Base-by-base conservation (phyloP, 64 coral and sea anemone species). In the Porites australiensis region DNA sequence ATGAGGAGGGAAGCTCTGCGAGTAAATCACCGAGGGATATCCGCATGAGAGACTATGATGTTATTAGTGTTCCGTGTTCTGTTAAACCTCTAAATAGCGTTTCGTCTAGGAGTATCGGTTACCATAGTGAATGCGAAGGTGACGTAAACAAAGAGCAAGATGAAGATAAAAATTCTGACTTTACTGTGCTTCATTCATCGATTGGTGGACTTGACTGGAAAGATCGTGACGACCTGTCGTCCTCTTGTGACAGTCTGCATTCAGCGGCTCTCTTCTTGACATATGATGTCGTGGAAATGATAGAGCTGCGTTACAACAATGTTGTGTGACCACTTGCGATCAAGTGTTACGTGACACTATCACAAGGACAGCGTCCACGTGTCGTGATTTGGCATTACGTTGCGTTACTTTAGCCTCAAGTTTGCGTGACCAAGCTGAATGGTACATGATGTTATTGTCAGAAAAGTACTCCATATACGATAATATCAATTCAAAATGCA, bases 241-340 rank as follows among this genome's bases (percentile, higher is more conserved):
- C 58, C 23, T 83, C 92, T 4, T 77, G 78, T 83, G 92, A 83
- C 70, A 94, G 88, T 79, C 77, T 90, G 44, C 73, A 84, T 44
- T 97, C 95, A 45, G 95, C 77, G 9, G 88, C 87, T 20, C 12
- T 97, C 13, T 97, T 94, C 16, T 61, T 92, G 55, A 97, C 95
- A 49, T 97, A 94, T 58, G 95, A 97, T 43, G 95, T 97, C 2
- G 89, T 97, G 3, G 95, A 97, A 82, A 94, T 97, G 95, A 47
- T 97, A 66, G 95, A 96, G 86, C 53, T 96, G 49, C 78, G 70
- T 23, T 86, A 64, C 37, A 84, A 66, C 16, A 84, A 84, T 19
- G 81, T 84, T 21, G 81, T 84, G 63, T 84, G 81, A 84, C 63
- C 13, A 62, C 22, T 16, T 11, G 44, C 16, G 58, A 12, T 48